Percentiles rank a stretch among this genome's conserved stretches.
Evolutionary conservation across 2,113 vertebrate species (phyloP).

Genomic region (Girardinichthys multiradiatus): DNA sequence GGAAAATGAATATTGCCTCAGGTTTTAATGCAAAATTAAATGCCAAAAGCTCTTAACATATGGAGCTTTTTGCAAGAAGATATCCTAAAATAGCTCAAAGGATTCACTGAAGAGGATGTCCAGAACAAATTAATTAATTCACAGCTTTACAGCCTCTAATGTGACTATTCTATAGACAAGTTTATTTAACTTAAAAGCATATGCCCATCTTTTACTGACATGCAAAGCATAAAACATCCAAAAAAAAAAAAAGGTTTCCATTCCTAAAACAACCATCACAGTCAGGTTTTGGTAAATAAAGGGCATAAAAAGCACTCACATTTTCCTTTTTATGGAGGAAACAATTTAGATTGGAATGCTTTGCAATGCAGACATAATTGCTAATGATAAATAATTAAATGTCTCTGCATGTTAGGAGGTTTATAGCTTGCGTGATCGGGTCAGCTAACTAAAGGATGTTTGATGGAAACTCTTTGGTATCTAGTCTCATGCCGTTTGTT

Average conservation of each 20-base stretch:
- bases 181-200: neutral
- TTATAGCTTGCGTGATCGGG: constrained; percentile 35
- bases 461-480: constrained; percentile 64
- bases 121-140: neutral
- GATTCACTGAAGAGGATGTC: neutral
- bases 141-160: neutral
- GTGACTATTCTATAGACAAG: neutral
- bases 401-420: constrained; percentile 31
- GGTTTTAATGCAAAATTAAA: constrained; percentile 40
- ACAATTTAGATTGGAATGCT: constrained; percentile 13
- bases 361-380: constrained; percentile 59
- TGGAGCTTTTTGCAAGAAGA: constrained; percentile 8
- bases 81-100: neutral
- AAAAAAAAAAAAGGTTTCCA: neutral
- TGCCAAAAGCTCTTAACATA: constrained; percentile 32
- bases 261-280: neutral
- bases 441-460: constrained; percentile 36
- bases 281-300: constrained; percentile 16
- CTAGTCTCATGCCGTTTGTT: constrained; percentile 66
- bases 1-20: constrained; percentile 26
- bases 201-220: neutral
- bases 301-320: constrained; percentile 45
- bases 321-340: constrained; percentile 41
- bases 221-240: neutral
- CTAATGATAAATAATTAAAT: constrained; percentile 67